Base-by-base conservation (phyloP, 2,113 vertebrate species). In the Myiozetetes cayanensis region DNA sequence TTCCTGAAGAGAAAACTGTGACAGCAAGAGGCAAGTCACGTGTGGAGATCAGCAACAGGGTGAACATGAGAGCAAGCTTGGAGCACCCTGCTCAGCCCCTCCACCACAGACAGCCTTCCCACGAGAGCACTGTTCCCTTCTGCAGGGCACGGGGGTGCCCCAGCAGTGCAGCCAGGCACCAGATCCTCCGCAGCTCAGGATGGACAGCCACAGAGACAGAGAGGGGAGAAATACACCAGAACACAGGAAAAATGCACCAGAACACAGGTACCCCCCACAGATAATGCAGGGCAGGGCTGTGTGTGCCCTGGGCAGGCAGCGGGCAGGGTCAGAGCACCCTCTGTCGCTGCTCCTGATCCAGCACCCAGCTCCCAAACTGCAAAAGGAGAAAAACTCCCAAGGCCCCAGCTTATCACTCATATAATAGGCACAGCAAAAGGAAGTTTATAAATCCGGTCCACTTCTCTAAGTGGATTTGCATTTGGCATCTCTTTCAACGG, bases 381-480 rank as follows among this genome's bases (percentile, higher is more conserved):
- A 74, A 84, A 49, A n/a, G 0, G 15, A 75, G 43, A 52, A 66
- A 30, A 74, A 44, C 12, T 66, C 28, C 23, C 31, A 49, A 91
- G 49, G 56, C 41, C 47, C 39, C 4, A 1, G 47, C 35, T 39
- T 62, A 68, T 47, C 70, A 85, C 52, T 3, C 2, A 22, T 58
- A 61, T 79, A 67, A 85, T 2, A 71, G 63, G 65, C 61, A 63
- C 43, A 44, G 72, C 30, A 62, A 85, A 80, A 77, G 63, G 68
- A 96, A 86, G 59, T 90, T 88, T 84, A 73, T 47, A 84, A 93
- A 93, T 62, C 63, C 22, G 2, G 12, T 83, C 91, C 0, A 0
- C 27, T 72, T 81, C 89, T 68, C 65, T 80, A 94, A 90, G 86
- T 56, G 90, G 49, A 93, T 90, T 95, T 92, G 68, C 59, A 66